A percentile compares a stretch with the other conserved stretches of the same genome.
Conservation (phyloP, 2,888 invertebrate genomes). For the Arctia plantaginis region DNA sequence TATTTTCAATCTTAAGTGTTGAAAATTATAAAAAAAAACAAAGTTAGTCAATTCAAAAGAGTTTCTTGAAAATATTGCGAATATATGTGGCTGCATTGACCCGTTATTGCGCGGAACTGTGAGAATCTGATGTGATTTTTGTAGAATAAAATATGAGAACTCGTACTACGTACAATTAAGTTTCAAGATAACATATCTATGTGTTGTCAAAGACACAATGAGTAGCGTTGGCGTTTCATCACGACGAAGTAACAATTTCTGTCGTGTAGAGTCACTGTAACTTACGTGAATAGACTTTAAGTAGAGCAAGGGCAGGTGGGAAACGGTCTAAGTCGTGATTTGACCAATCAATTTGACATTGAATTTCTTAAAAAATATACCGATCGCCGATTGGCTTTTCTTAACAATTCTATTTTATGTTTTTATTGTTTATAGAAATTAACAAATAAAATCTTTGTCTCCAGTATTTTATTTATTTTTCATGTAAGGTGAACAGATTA, state of each 20-base stretch:
- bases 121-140: slow-evolving; percentile 32
- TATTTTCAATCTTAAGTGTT: not conserved
- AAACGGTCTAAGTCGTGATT: slow-evolving; percentile 26
- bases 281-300: slow-evolving; percentile 27
- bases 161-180: slow-evolving; percentile 37
- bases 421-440: not conserved
- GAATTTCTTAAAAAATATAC: not conserved
- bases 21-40: not conserved
- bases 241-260: slow-evolving; percentile 29
- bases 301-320: slow-evolving; percentile 45
- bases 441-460: not conserved
- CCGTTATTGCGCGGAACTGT: slow-evolving; percentile 23
- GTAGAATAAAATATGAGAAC: slow-evolving; percentile 43
- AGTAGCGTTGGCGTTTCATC: slow-evolving; percentile 42
- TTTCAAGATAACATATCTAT: slow-evolving; percentile 39
- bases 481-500: too few relatives aligned
- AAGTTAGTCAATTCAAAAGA: not conserved
- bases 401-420: not conserved
- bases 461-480: not conserved
- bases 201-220: slow-evolving; percentile 48
- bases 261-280: slow-evolving; percentile 19
- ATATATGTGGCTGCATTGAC: not conserved
- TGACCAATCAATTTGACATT: slow-evolving; percentile 13
- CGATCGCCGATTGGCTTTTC: not conserved
- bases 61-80: not conserved